These are phyloP conservation scores for Dendrocincla tyrannina DNA, from an alignment of 2,797 vertebrate species.

Conservation along the genomic window DNA sequence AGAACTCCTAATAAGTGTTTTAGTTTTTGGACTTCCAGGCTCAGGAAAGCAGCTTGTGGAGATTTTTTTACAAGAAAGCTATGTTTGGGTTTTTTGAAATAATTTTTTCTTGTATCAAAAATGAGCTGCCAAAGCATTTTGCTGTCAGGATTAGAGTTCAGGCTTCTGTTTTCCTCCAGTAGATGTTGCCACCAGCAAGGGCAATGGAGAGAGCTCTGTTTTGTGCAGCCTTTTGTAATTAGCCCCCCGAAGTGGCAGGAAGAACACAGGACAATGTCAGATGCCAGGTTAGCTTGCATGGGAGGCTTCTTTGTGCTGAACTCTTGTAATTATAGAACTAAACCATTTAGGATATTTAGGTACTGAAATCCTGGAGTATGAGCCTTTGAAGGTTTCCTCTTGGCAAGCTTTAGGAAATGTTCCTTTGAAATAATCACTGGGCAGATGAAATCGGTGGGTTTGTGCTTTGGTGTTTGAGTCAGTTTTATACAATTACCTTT, in stretches of 20 bases:
- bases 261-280: not conserved
- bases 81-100: accelerated
- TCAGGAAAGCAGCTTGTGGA: not conserved
- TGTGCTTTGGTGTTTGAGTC: not conserved
- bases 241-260: not conserved
- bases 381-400: not conserved
- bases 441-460: not conserved
- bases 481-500: not conserved
- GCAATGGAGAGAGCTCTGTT: not conserved
- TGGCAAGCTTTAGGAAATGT: not conserved
- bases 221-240: not conserved
- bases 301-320: not conserved
- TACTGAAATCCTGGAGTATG: not conserved
- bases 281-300: not conserved
- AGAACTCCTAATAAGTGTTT: not conserved
- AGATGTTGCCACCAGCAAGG: not conserved
- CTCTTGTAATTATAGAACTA: not conserved
- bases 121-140: not conserved
- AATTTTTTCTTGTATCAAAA: not conserved
- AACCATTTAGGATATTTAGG: not conserved
- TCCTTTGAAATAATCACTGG: not conserved
- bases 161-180: not conserved
- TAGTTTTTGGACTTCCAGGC: not conserved
- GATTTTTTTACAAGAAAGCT: not conserved
- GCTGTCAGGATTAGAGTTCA: not conserved